Conservation (phyloP, 2,113 vertebrate species). For the Hypomesus transpacificus region DNA sequence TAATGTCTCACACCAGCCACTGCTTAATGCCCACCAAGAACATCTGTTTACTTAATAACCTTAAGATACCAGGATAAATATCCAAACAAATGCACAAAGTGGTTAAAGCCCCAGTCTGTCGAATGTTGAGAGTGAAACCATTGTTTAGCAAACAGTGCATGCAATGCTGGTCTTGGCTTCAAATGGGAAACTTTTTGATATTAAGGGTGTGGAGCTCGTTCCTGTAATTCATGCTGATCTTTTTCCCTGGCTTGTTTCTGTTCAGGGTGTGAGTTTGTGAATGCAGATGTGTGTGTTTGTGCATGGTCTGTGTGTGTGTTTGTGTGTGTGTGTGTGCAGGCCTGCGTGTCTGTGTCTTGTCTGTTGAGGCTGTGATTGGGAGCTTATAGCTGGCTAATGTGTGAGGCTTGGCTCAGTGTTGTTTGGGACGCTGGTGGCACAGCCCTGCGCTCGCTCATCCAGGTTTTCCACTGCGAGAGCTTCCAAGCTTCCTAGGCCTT, state of each 20-base stretch:
- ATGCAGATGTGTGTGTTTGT: not conserved
- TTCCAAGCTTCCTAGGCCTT: conserved; percentile 24
- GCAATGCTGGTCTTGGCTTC: too few relatives aligned
- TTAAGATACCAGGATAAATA: too few relatives aligned
- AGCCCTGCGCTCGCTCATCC: conserved; percentile 4
- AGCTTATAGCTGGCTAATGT: not conserved
- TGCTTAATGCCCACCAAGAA: too few relatives aligned
- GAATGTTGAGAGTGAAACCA: too few relatives aligned
- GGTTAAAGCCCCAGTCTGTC: too few relatives aligned
- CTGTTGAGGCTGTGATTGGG: conserved; percentile 3
- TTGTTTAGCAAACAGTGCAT: too few relatives aligned
- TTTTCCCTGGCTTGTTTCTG: too few relatives aligned
- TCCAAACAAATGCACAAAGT: conserved; percentile 4
- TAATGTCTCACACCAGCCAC: too few relatives aligned
- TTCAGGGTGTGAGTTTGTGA: not conserved
- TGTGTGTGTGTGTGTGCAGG: conserved; percentile 35
- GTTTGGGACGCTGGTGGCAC: not conserved
- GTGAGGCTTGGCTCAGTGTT: not conserved
- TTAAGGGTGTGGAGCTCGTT: too few relatives aligned
- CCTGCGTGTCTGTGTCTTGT: not conserved
- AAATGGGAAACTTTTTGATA: too few relatives aligned
- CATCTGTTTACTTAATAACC: too few relatives aligned
- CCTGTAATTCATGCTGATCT: too few relatives aligned
- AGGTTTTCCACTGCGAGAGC: conserved; percentile 19
- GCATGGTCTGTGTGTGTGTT: not conserved